phyloP scores from a whole-genome alignment of 1,140 invertebrate genomes.

The Pseudomyrmex gracilis region DNA sequence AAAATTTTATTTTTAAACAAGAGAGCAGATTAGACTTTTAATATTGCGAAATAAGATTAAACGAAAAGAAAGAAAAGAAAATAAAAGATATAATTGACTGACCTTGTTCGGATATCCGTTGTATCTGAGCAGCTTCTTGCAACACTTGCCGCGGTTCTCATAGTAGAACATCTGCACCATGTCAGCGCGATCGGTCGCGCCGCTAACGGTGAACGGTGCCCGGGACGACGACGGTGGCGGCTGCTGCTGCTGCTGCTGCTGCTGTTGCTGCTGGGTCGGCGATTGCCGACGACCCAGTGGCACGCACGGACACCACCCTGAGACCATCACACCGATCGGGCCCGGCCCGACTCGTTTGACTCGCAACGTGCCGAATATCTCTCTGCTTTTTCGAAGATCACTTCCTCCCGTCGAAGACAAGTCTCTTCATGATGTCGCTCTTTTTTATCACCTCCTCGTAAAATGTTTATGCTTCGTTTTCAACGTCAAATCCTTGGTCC shows the following conservation, averaged over 20 bases:
- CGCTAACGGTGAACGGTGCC: constrained; percentile 81
- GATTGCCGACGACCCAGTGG: constrained; percentile 83
- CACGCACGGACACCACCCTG: constrained; percentile 85
- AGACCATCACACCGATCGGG: constrained; percentile 83
- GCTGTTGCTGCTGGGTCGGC: constrained; percentile 74
- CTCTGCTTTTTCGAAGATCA: constrained; percentile 67
- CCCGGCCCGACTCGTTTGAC: constrained; percentile 71
- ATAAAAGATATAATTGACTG: constrained; percentile 75
- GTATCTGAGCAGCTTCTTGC: constrained; percentile 89
- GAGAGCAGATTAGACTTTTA: background rate
- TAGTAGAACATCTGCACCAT: constrained; percentile 91
- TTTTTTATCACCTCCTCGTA: background rate
- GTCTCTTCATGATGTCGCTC: constrained; percentile 43
- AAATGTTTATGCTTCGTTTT: background rate
- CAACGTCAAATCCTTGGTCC: constrained; percentile 31
- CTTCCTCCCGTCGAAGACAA: constrained; percentile 29
- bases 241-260: constrained; percentile 54
- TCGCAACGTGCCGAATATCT: constrained; percentile 51
- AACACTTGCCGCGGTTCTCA: constrained; percentile 90
- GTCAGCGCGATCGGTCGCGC: constrained; percentile 80
- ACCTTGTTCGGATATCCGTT: constrained; percentile 91
- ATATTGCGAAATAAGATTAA: background rate
- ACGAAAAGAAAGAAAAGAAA: no score
- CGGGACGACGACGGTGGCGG: constrained; percentile 67
- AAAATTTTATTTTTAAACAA: background rate